Evolutionary conservation across 1,140 invertebrate genomes (phyloP).

Genomic region (Drosophila rufa): DNA sequence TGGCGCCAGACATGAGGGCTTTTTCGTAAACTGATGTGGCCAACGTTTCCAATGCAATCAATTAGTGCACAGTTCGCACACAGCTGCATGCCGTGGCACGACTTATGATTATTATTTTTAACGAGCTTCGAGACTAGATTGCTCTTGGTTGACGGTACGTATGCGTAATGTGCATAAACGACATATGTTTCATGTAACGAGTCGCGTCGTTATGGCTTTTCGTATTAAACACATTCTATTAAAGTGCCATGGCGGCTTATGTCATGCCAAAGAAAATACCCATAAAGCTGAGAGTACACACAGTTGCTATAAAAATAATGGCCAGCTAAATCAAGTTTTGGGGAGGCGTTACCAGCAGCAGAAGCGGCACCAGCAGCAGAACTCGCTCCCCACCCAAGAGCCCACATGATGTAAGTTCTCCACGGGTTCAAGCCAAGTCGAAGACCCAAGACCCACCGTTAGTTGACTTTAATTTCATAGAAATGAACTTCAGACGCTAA

Average conservation of each 20-base stretch:
- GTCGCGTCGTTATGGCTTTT: slow-evolving; percentile 63
- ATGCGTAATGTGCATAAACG: slow-evolving; percentile 60
- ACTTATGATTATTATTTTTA: slow-evolving; percentile 69
- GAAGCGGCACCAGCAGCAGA: slow-evolving; percentile 20
- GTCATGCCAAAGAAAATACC: slow-evolving; percentile 52
- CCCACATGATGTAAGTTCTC: slow-evolving; percentile 43
- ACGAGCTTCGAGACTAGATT: slow-evolving; percentile 61
- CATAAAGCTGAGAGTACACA: slow-evolving; percentile 53
- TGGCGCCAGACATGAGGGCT: slow-evolving; percentile 20
- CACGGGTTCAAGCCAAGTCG: slow-evolving; percentile 34
- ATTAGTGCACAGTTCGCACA: slow-evolving; percentile 55
- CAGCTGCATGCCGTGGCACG: slow-evolving; percentile 43
- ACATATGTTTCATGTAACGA: slow-evolving; percentile 63
- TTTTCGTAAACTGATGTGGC: slow-evolving; percentile 23
- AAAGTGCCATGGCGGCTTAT: slow-evolving; percentile 65
- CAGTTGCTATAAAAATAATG: slow-evolving; percentile 64
- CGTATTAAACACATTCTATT: slow-evolving; percentile 71
- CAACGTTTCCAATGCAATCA: slow-evolving; percentile 59
- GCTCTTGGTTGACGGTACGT: slow-evolving; percentile 30
- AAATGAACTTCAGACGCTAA: slow-evolving; percentile 2
- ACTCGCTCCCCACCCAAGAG: slow-evolving; percentile 24
- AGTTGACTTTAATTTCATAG: slow-evolving; percentile 19
- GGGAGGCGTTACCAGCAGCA: neutral
- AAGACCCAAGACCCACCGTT: slow-evolving; percentile 40
- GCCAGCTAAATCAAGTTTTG: slow-evolving; percentile 60